phyloP scores from a whole-genome alignment of 2,797 vertebrate species.

The Champsocephalus esox region DNA sequence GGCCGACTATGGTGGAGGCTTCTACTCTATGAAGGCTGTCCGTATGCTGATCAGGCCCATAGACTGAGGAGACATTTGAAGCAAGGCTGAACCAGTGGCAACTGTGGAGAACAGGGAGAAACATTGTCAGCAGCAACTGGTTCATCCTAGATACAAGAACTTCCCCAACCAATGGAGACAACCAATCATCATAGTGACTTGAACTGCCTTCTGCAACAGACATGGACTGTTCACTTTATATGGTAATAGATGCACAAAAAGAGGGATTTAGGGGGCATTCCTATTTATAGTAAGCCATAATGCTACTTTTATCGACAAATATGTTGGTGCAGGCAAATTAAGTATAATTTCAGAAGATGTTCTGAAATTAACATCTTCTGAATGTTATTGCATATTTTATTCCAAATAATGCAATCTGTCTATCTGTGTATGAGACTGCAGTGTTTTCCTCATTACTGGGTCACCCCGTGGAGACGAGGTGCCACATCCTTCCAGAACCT shows the following conservation, averaged over 20 bases:
- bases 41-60: conserved; percentile 93
- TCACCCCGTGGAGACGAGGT: conserved; percentile 16
- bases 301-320: conserved; percentile 36
- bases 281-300: conserved; percentile 52
- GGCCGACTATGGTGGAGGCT: conserved; percentile 97
- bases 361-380: neutral
- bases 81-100: conserved; percentile 35
- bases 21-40: conserved; percentile 94
- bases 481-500: conserved; percentile 25
- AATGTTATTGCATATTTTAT: too few species aligned
- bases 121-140: conserved; percentile 34
- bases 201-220: conserved; percentile 33
- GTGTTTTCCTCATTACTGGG: conserved; percentile 47
- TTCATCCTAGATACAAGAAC: conserved; percentile 30
- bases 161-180: conserved; percentile 22
- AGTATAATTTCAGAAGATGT: conserved; percentile 33
- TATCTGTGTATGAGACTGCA: conserved; percentile 27
- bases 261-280: conserved; percentile 24
- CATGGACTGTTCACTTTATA: conserved; percentile 40
- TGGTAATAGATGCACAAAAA: conserved; percentile 40
- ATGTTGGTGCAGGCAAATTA: conserved; percentile 31
- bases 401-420: conserved; percentile 30
- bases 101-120: conserved; percentile 36
- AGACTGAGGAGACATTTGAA: conserved; percentile 69
- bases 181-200: conserved; percentile 39